Evolutionary conservation across 2,888 invertebrate species (phyloP).

Genomic region (Rhagophthalmus giganteus): DNA sequence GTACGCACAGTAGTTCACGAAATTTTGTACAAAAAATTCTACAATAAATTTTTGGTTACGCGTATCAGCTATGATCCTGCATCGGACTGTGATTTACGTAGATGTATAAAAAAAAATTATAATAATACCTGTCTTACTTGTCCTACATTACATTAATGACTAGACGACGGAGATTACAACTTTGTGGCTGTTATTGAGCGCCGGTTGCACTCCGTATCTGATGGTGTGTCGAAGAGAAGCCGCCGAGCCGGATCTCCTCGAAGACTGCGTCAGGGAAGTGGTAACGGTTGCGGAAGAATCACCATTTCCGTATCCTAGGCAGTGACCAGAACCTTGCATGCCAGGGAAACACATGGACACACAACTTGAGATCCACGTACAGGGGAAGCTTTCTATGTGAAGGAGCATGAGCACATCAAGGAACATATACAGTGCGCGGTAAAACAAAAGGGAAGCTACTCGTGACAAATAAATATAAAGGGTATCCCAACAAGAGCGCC

Average conservation of each 20-base stretch:
- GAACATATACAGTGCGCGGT: slow-evolving; percentile 13
- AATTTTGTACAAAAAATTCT: no score
- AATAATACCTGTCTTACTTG: no score
- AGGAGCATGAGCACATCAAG: slow-evolving; percentile 30
- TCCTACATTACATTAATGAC: no score
- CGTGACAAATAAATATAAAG: not conserved
- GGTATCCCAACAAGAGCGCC: no score
- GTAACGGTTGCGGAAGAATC: slow-evolving; percentile 47
- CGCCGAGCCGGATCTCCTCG: slow-evolving; percentile 50
- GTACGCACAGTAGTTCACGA: no score
- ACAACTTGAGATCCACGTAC: slow-evolving; percentile 69
- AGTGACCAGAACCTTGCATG: slow-evolving; percentile 43
- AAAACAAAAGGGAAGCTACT: slow-evolving; percentile 3
- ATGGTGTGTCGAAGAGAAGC: slow-evolving; percentile 51
- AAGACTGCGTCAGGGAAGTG: slow-evolving; percentile 50
- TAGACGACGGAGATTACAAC: slow-evolving; percentile 53
- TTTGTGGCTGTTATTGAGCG: slow-evolving; percentile 47
- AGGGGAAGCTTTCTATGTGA: slow-evolving; percentile 63
- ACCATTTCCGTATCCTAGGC: slow-evolving; percentile 47
- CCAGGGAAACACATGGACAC: slow-evolving; percentile 49
- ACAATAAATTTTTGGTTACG: no score
- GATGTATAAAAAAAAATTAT: no score
- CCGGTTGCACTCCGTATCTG: slow-evolving; percentile 45
- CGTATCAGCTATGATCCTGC: no score
- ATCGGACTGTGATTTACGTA: no score